Evolutionary conservation across 2,797 vertebrate species (phyloP), one percentile per base, ranked within the genome.

Genomic region (Enteromius trimaculatus): DNA sequence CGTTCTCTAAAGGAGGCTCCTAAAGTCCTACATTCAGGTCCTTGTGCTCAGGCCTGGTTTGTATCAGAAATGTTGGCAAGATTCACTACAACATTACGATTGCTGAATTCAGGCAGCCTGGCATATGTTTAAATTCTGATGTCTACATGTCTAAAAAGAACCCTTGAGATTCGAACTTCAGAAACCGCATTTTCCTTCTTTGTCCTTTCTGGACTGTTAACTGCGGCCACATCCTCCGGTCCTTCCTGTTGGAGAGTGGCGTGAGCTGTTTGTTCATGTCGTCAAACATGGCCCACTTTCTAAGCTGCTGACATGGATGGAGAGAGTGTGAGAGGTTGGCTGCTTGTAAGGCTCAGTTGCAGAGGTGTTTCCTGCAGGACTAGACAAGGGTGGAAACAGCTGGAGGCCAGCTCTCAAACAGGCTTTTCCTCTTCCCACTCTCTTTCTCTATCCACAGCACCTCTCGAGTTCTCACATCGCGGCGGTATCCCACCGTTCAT

Each of bases 301-400:
- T 84, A 60, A 74, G 84, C 77, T 78, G 68, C 69, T 87, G 77
- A 80, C 62, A 39, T 66, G 69, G 74, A 84, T 37, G 31, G 71
- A 82, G 51, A 62, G 72, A 42, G 75, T 68, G 69, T 87, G 86
- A 84, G 85, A 85, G 68, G 84, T 83, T 83, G 71, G 85, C 89
- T 89, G 87, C 89, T 81, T 88, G 90, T 88, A 53, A 58, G 4
- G 62, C 64, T 75, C 37, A 21, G 69, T 78, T 87, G 64, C 77
- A n/a, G 85, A 80, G 91, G 34, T 60, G 83, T 91, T 94, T 93
- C 92, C 93, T 92, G 90, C 90, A 75, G 42, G 68, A 64, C 53
- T 65, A 80, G 16, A 10, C 62, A 72, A 65, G 17, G 31, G 91
- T 94, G 95, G 95, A 96, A 95, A 93, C 95, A 96, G 95, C 94